Evolutionary conservation across 2,888 invertebrate species (phyloP).

Genomic region (Thysanoteuthis rhombus): DNA sequence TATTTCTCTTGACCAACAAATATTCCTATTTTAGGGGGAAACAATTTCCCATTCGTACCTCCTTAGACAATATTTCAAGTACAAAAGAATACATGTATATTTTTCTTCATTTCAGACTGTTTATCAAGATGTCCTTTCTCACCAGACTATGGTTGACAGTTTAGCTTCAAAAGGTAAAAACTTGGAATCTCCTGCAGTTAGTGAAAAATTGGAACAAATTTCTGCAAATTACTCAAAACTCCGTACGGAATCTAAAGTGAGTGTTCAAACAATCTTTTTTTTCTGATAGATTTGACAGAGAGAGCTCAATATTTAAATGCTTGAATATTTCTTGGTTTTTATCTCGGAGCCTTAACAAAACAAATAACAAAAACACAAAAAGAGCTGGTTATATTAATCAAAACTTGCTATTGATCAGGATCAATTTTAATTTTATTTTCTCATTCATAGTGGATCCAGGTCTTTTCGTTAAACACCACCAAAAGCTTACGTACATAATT

Average conservation of each 20-base stretch:
- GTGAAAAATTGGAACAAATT: constrained; percentile 85
- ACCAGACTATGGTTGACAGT: constrained; percentile 87
- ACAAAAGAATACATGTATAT: background rate
- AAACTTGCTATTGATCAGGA: too few relatives aligned
- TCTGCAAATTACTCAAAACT: constrained; percentile 89
- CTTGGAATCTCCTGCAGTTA: constrained; percentile 88
- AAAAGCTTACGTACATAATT: too few relatives aligned
- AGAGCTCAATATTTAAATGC: background rate
- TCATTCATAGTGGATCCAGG: too few relatives aligned
- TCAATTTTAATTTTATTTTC: too few relatives aligned
- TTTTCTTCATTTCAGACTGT: constrained; percentile 69
- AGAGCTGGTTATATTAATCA: too few relatives aligned
- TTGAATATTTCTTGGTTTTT: background rate
- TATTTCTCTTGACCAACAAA: too few relatives aligned
- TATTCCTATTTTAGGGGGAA: too few relatives aligned
- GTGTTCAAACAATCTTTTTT: background rate
- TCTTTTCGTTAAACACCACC: too few relatives aligned
- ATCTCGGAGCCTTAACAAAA: too few relatives aligned
- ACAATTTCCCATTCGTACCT: too few relatives aligned
- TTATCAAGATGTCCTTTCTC: constrained; percentile 93
- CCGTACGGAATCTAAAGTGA: constrained; percentile 81
- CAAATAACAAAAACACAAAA: too few relatives aligned
- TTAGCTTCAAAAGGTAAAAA: constrained; percentile 93
- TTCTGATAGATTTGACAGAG: background rate
- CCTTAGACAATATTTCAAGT: background rate